phyloP scores from a whole-genome alignment of 2,113 vertebrate species.

The Mustela lutreola region DNA sequence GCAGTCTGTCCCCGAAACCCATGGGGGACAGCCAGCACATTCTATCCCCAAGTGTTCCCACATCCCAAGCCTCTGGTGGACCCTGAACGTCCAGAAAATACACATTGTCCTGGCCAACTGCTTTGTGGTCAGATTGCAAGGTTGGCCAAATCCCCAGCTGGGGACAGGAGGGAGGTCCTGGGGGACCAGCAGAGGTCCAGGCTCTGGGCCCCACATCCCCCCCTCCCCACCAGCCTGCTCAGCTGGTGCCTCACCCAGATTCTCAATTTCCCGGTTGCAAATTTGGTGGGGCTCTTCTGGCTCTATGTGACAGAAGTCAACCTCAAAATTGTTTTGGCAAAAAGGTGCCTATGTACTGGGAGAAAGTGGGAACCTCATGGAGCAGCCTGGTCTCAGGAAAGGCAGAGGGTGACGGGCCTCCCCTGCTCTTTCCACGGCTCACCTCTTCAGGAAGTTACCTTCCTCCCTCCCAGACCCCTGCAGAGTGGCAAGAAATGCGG shows the following conservation, averaged over 20 bases:
- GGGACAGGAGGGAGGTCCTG: too few species aligned
- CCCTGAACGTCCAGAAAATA: background rate
- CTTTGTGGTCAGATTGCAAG: background rate
- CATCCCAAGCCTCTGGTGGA: background rate
- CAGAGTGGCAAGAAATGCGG: background rate
- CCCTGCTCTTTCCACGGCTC: background rate
- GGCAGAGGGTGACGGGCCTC: background rate
- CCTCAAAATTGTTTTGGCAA: background rate
- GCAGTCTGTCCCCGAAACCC: background rate
- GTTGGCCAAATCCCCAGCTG: background rate
- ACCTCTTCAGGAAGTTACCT: background rate
- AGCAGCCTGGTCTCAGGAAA: background rate
- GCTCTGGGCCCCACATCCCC: background rate
- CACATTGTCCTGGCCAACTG: background rate
- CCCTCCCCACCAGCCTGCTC: background rate
- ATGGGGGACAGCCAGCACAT: background rate
- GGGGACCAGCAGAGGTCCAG: background rate
- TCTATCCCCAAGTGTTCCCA: background rate
- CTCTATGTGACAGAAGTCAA: background rate
- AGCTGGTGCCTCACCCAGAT: fast-evolving
- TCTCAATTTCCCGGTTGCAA: background rate
- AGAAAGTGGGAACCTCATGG: background rate
- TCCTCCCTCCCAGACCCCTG: background rate
- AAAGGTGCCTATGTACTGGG: background rate
- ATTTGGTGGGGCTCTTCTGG: background rate